These are phyloP conservation scores for Corapipo altera DNA, from an alignment of 2,113 vertebrate genomes.

Conservation along the genomic window DNA sequence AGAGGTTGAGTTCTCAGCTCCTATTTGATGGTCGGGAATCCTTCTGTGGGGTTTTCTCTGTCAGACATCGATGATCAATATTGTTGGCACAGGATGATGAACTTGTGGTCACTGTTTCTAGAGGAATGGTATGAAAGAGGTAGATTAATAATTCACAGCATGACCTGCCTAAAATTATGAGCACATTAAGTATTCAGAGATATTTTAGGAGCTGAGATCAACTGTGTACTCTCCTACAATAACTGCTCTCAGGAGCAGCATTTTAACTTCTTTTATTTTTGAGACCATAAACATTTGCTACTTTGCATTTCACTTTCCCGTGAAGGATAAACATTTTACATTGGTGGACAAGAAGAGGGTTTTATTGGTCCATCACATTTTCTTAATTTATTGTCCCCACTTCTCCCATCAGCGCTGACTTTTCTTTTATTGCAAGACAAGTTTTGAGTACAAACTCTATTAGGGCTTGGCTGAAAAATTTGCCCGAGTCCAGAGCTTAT, in stretches of 20 bases:
- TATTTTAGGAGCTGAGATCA: not conserved
- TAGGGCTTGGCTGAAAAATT: not conserved
- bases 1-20: not conserved
- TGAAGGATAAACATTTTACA: not conserved
- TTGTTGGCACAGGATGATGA: rapidly evolving
- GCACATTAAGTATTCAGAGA: rapidly evolving
- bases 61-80: rapidly evolving
- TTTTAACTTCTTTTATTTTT: not conserved
- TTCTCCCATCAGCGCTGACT: not conserved
- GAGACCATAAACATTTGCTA: not conserved
- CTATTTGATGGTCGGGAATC: not conserved
- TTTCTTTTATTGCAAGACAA: not conserved
- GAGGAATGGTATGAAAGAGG: not conserved
- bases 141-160: not conserved
- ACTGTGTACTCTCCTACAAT: not conserved
- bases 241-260: not conserved
- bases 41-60: not conserved
- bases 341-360: not conserved
- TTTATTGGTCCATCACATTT: not conserved
- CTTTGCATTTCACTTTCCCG: not conserved
- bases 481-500: not conserved
- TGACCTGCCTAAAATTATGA: not conserved
- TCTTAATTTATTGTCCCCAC: not conserved
- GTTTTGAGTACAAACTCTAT: not conserved
- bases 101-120: not conserved